These are phyloP conservation scores for Drosophila tanythrix DNA, from an alignment of 2,888 invertebrate species.

Conservation along the genomic window DNA sequence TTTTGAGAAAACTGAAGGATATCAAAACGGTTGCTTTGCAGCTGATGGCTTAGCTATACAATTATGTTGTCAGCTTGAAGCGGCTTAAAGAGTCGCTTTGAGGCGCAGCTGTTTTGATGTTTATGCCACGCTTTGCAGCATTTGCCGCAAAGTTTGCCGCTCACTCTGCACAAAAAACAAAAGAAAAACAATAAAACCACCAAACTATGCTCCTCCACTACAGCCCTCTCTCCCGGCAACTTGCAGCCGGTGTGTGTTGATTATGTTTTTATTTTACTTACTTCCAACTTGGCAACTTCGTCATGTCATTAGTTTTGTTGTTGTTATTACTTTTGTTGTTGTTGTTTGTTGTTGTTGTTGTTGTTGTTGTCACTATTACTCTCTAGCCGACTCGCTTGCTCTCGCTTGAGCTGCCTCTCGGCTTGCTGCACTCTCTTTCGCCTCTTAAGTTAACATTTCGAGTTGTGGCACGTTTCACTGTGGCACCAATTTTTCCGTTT, in stretches of 20 bases:
- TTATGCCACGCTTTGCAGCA: constrained; percentile 41
- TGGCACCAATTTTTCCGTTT: constrained; percentile 55
- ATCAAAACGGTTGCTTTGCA: neutral
- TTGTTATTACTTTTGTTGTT: constrained; percentile 12
- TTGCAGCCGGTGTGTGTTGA: constrained; percentile 54
- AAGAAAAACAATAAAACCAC: constrained; percentile 10
- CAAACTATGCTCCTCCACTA: constrained; percentile 2
- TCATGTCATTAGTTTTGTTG: constrained; percentile 38
- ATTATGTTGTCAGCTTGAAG: constrained; percentile 3
- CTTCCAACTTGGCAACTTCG: constrained; percentile 63
- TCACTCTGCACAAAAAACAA: constrained; percentile 19
- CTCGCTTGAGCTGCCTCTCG: constrained; percentile 14
- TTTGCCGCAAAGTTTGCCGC: constrained; percentile 27
- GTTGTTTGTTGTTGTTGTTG: constrained; percentile 14
- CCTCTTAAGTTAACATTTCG: constrained; percentile 32
- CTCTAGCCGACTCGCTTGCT: constrained; percentile 11
- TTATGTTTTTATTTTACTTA: constrained; percentile 64
- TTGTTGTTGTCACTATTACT: neutral
- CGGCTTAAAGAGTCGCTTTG: constrained; percentile 21
- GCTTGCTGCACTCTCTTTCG: constrained; percentile 41
- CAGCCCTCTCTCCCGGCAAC: no score
- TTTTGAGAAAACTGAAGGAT: neutral
- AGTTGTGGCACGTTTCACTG: constrained; percentile 69
- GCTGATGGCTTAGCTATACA: neutral
- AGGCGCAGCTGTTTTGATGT: neutral